Evolutionary conservation across 2,113 vertebrate species (phyloP), one percentile per base, ranked within the genome.

Genomic region (Engraulis encrasicolus): DNA sequence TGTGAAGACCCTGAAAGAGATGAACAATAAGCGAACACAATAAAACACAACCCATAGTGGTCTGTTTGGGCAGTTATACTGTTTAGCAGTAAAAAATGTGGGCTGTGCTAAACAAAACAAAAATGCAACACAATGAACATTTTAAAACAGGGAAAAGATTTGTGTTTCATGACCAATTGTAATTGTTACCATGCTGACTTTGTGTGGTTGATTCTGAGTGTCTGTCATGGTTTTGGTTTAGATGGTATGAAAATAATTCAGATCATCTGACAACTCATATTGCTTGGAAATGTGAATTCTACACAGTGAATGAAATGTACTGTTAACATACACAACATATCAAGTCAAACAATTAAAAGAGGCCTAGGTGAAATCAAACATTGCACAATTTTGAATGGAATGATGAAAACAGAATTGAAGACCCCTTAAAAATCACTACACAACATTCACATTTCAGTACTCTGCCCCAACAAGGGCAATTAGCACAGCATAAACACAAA

Each of bases 321-420:
- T 74, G 27, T 74, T 74, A 74, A 74, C 66, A 74, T 74, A 34
- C 40, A 74, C 31, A 74, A 74, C 66, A n/a, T n/a, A n/a, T n/a
- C n/a, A n/a, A n/a, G n/a, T n/a, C 66, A 74, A 23, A 74, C 27
- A 34, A 31, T 74, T 15, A 74, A 74, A 74, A 31, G 58, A 74
- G 23, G 27, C 27, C 9, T 34, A 34, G 66, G 66, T 74, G 27
- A 74, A n/a, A 27, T 15, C 27, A 74, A 15, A 31, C 66, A 74
- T 74, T n/a, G n/a, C 66, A 74, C 66, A 27, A 74, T 74, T 74
- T 74, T 14, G 31, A 66, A 74, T 36, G 66, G 34, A 74, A 74
- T 14, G 66, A 74, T 0, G 9, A 74, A 27, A 74, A 31, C 66
- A 74, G 12, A 34, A 74, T 74, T 19, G 34, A 74, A 27, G 27